phyloP scores from a whole-genome alignment of 2,888 invertebrate genomes.

The Zonitis immaculata region DNA sequence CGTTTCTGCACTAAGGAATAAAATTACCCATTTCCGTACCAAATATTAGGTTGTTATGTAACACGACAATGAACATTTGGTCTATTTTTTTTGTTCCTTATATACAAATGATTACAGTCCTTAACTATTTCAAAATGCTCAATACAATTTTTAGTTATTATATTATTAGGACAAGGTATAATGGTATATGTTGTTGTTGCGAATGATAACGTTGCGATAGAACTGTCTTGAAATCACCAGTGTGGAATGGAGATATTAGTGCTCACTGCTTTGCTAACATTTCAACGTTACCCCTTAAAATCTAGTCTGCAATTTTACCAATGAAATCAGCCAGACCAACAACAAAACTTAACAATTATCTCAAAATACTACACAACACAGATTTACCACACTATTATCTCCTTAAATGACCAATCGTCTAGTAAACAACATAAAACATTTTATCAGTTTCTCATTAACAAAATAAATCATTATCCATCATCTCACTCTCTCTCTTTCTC shows the following conservation, averaged over 20 bases:
- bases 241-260: conserved; percentile 23
- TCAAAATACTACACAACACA: conserved; percentile 5
- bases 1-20: conserved; percentile 25
- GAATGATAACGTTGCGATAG: conserved; percentile 18
- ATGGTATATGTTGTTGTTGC: conserved; percentile 3
- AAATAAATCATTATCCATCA: neutral
- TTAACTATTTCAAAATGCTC: neutral
- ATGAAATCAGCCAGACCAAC: conserved; percentile 13
- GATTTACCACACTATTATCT: neutral
- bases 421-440: conserved; percentile 1
- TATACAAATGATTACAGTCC: conserved; percentile 13
- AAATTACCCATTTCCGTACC: conserved; percentile 26
- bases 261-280: conserved; percentile 10
- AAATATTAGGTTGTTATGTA: conserved; percentile 26
- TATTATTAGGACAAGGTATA: neutral
- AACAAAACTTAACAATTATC: conserved; percentile 11
- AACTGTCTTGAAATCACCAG: conserved; percentile 21
- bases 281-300: conserved; percentile 13
- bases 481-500: too few species aligned
- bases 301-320: conserved; percentile 18
- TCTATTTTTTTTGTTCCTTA: conserved; percentile 15
- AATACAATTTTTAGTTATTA: neutral
- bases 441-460: neutral
- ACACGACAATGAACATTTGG: conserved; percentile 23
- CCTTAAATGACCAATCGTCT: conserved; percentile 5